Conservation (phyloP, 2,888 invertebrate species). For the Sycophila texana region DNA sequence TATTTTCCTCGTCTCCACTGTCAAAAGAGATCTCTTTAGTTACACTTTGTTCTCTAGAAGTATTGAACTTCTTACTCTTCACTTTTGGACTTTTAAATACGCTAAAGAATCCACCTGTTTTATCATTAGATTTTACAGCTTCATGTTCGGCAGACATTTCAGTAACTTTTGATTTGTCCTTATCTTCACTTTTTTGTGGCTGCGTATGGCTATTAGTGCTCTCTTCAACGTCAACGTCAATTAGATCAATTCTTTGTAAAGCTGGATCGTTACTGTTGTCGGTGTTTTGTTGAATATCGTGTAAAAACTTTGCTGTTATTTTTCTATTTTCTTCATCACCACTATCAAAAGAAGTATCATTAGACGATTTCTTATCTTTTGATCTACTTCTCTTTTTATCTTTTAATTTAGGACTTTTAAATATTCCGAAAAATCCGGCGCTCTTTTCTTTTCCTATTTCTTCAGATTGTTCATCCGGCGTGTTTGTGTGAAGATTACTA, state of each 20-base stretch:
- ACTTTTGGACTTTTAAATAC: slow-evolving; percentile 69
- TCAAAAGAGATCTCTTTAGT: slow-evolving; percentile 64
- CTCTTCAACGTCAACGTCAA: slow-evolving; percentile 28
- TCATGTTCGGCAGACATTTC: slow-evolving; percentile 9
- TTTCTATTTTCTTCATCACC: slow-evolving; percentile 68
- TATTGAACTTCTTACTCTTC: slow-evolving; percentile 66
- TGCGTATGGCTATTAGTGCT: neutral
- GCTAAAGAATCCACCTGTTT: slow-evolving; percentile 65
- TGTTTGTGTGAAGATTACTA: slow-evolving; percentile 40
- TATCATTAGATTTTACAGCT: slow-evolving; percentile 60
- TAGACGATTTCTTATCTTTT: slow-evolving; percentile 66
- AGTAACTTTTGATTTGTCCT: neutral
- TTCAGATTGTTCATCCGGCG: slow-evolving; percentile 56
- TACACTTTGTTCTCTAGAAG: slow-evolving; percentile 67
- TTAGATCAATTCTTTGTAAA: slow-evolving; percentile 24
- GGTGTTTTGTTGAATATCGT: slow-evolving; percentile 66
- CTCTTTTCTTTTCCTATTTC: slow-evolving; percentile 65
- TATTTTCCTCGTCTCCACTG: slow-evolving; percentile 59
- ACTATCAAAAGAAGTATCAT: slow-evolving; percentile 69
- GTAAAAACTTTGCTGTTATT: slow-evolving; percentile 65
- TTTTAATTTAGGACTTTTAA: slow-evolving; percentile 69
- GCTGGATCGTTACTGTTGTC: slow-evolving; percentile 60
- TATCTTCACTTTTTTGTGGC: neutral
- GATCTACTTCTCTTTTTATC: slow-evolving; percentile 66
- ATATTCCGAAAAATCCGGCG: slow-evolving; percentile 59